These are phyloP conservation scores for Malurus leucopterus DNA, from an alignment of 2,797 vertebrate species.

Conservation along the genomic window DNA sequence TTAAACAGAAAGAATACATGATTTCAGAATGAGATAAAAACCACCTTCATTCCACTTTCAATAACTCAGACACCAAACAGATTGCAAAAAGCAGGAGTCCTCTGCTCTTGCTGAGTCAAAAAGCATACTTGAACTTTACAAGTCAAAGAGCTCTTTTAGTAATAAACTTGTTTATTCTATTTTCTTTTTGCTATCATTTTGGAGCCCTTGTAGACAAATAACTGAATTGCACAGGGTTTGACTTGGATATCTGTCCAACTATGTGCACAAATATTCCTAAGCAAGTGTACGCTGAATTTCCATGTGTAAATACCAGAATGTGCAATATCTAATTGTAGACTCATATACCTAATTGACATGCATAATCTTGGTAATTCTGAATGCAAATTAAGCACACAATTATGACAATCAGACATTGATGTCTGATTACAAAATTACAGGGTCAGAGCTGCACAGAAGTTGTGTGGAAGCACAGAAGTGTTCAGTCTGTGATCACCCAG, in stretches of 20 bases:
- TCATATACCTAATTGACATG: conserved; percentile 32
- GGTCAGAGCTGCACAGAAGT: not conserved
- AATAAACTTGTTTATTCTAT: not conserved
- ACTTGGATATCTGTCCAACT: not conserved
- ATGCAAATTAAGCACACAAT: conserved; percentile 43
- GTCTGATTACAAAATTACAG: conserved; percentile 54
- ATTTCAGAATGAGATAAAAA: not conserved
- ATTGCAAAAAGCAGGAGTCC: not conserved
- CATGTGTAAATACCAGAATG: not conserved
- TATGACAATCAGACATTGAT: conserved; percentile 46
- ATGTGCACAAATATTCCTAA: not conserved
- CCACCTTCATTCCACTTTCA: not conserved
- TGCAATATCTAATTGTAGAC: conserved; percentile 30
- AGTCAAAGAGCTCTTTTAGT: not conserved
- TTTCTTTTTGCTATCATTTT: not conserved
- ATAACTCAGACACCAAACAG: not conserved
- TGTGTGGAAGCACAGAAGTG: not conserved
- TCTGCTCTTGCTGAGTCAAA: not conserved
- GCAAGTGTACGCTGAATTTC: not conserved
- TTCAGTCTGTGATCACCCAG: not conserved
- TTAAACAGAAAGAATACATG: not conserved
- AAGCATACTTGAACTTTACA: not conserved
- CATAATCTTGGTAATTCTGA: conserved; percentile 26
- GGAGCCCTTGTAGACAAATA: not conserved
- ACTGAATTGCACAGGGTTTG: not conserved